phyloP scores from a whole-genome alignment of 2,113 vertebrate species.

The Microcebus lehilahytsara region DNA sequence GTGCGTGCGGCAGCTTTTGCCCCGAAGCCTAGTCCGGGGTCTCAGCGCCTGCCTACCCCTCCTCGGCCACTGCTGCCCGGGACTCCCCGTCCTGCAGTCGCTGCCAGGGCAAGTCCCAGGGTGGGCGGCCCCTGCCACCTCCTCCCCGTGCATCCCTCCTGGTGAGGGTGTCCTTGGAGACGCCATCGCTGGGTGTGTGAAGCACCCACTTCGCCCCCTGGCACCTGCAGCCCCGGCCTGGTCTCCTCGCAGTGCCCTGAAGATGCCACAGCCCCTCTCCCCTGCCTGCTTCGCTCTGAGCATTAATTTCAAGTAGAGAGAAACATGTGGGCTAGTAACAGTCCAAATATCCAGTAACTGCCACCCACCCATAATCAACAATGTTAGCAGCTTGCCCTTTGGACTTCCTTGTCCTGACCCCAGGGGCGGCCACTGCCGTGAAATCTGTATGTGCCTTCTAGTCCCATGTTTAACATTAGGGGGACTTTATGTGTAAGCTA shows the following conservation, averaged over 20 bases:
- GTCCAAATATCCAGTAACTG: too few relatives aligned
- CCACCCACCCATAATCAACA: background rate
- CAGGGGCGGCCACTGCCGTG: background rate
- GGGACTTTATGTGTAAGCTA: background rate
- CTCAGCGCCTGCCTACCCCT: too few relatives aligned
- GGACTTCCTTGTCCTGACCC: background rate
- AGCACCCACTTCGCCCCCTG: background rate
- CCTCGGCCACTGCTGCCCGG: fast-evolving
- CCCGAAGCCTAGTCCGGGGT: fast-evolving
- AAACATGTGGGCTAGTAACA: background rate
- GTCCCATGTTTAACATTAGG: too few relatives aligned
- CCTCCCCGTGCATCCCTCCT: background rate
- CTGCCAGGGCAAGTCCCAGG: too few relatives aligned
- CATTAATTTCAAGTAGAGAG: background rate
- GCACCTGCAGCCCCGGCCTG: background rate
- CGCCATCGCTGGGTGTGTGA: fast-evolving
- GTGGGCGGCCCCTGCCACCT: too few relatives aligned
- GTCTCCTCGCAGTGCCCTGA: fast-evolving
- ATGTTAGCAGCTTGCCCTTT: fast-evolving
- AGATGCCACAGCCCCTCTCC: background rate
- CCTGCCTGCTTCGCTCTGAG: background rate
- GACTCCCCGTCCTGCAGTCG: fast-evolving
- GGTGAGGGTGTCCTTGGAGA: fast-evolving
- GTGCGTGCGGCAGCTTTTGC: fast-evolving
- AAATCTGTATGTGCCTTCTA: background rate